Conservation (phyloP, 2,888 invertebrate genomes). For the Kryphioiulus occultus region DNA sequence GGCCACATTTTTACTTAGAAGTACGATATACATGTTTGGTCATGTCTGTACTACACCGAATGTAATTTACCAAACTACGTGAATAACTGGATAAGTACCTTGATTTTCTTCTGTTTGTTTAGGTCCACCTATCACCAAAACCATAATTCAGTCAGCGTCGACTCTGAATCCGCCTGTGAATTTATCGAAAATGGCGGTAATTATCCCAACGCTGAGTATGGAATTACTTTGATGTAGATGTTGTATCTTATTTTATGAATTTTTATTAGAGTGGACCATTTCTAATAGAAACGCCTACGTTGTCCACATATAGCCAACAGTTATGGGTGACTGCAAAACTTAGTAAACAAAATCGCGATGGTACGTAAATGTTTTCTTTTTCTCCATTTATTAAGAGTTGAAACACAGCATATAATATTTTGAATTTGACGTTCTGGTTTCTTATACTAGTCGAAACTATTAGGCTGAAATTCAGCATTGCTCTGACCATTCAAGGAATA, state of each 20-base stretch:
- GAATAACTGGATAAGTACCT: no score
- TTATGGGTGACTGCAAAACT: conserved; percentile 90
- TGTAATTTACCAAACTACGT: no score
- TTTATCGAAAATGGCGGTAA: conserved; percentile 56
- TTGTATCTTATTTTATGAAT: conserved; percentile 39
- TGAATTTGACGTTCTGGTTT: conserved; percentile 15
- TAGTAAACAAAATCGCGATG: conserved; percentile 82
- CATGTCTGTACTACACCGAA: no score
- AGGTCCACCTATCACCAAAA: conserved; percentile 81
- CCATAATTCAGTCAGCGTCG: conserved; percentile 70
- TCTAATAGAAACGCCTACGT: conserved; percentile 80
- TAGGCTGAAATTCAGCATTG: conserved; percentile 86
- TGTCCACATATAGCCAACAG: conserved; percentile 91
- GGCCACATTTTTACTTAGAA: no score
- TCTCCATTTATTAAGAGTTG: background rate
- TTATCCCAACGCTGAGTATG: background rate
- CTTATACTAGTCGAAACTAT: conserved; percentile 78
- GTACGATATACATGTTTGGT: no score
- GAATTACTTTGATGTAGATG: background rate
- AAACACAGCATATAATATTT: background rate
- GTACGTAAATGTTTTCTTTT: conserved; percentile 65
- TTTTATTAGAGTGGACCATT: conserved; percentile 74
- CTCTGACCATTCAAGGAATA: conserved; percentile 82
- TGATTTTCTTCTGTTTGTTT: no score
- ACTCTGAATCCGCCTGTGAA: conserved; percentile 59